Evolutionary conservation across 2,113 vertebrate species (phyloP).

Genomic region (Propithecus coquereli): DNA sequence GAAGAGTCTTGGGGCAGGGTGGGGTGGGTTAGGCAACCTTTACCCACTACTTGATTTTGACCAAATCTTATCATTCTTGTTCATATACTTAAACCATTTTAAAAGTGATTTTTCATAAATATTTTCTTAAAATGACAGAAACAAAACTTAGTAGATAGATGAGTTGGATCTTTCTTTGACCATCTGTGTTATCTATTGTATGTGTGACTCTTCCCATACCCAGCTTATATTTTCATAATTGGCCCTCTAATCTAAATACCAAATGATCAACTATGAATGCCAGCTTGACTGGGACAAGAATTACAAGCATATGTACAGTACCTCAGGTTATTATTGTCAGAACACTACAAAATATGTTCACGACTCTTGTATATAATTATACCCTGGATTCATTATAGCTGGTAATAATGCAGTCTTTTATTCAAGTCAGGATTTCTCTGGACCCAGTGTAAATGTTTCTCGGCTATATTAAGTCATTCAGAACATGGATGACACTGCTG

Average conservation of each 20-base stretch:
- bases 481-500: conserved; percentile 5
- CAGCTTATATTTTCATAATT: conserved; percentile 66
- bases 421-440: conserved; percentile 52
- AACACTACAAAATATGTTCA: conserved; percentile 68
- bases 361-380: conserved; percentile 51
- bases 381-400: conserved; percentile 58
- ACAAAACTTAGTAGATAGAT: conserved; percentile 11
- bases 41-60: neutral
- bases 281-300: conserved; percentile 63
- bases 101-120: neutral
- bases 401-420: conserved; percentile 36
- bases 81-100: conserved; percentile 17
- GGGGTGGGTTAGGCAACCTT: neutral
- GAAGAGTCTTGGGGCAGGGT: neutral
- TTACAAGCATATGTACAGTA: conserved; percentile 68
- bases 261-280: conserved; percentile 64
- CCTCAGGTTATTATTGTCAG: conserved; percentile 69
- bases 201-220: conserved; percentile 31
- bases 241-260: conserved; percentile 64
- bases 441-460: conserved; percentile 1
- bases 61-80: neutral
- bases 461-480: conserved; percentile 49
- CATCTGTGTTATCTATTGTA: conserved; percentile 58
- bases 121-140: conserved; percentile 1
- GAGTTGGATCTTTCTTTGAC: conserved; percentile 24